A percentile compares a stretch with the other conserved stretches of the same genome.
Conservation (phyloP, 2,888 invertebrate species). For the Spatulosminthurus flaviceps region DNA sequence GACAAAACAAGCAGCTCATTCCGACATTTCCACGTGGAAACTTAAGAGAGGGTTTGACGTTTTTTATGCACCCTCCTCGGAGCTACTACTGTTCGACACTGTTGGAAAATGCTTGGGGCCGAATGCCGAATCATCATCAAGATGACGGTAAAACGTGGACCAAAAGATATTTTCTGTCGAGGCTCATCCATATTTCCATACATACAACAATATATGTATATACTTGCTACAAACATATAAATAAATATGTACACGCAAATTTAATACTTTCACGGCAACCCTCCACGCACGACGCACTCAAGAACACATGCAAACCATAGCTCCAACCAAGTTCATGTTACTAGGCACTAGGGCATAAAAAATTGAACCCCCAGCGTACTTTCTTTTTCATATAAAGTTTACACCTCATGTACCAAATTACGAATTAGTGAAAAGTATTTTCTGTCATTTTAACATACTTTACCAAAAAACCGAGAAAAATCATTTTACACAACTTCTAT, state of each 20-base stretch:
- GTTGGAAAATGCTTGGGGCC: slow-evolving; percentile 30
- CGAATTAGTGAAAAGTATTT: no score
- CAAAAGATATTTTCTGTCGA: background rate
- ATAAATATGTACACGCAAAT: no score
- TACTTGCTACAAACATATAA: no score
- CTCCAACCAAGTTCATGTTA: background rate
- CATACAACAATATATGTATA: no score
- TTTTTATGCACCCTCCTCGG: slow-evolving; percentile 35
- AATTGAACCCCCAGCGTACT: background rate
- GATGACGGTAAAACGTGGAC: slow-evolving; percentile 2
- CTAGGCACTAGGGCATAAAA: background rate
- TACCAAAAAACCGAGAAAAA: no score
- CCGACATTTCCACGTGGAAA: slow-evolving; percentile 29
- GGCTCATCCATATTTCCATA: background rate
- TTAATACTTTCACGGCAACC: slow-evolving; percentile 12
- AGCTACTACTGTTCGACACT: background rate
- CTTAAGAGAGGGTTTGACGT: slow-evolving; percentile 18
- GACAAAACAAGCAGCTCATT: slow-evolving; percentile 38
- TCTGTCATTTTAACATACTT: no score
- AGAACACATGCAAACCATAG: background rate
- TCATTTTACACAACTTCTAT: no score
- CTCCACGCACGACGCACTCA: background rate
- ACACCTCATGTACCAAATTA: slow-evolving; percentile 14
- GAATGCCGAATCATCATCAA: slow-evolving; percentile 29
- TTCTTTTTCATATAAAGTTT: background rate